phyloP scores from a whole-genome alignment of 1,140 invertebrate genomes.

The Cherax quadricarinatus region DNA sequence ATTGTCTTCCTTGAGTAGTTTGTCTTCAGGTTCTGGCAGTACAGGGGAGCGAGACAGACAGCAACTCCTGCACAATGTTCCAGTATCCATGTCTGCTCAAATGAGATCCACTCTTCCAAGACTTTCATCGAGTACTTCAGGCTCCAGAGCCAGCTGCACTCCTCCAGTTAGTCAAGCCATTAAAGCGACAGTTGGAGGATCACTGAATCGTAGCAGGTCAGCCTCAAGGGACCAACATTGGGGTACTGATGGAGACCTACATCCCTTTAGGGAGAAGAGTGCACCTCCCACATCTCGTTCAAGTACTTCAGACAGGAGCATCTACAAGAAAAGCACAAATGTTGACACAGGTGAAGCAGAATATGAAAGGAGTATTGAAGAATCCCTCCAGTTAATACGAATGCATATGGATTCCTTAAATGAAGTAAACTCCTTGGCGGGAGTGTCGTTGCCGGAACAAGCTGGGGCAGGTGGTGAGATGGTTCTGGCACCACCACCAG shows the following conservation, averaged over 20 bases:
- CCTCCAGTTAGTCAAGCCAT: slow-evolving; percentile 60
- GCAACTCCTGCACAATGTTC: slow-evolving; percentile 34
- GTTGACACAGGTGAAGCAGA: slow-evolving; percentile 65
- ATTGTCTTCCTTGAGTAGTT: slow-evolving; percentile 64
- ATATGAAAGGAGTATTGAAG: slow-evolving; percentile 77
- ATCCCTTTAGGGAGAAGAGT: slow-evolving; percentile 52
- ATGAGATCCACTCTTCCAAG: slow-evolving; percentile 61
- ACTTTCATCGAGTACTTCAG: slow-evolving; percentile 36
- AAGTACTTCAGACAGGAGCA: slow-evolving; percentile 21
- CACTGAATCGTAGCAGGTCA: slow-evolving; percentile 62
- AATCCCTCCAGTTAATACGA: slow-evolving; percentile 77
- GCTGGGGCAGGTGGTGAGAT: slow-evolving; percentile 28
- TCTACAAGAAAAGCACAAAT: slow-evolving; percentile 52
- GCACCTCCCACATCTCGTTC: slow-evolving; percentile 33
- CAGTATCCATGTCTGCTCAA: slow-evolving; percentile 34
- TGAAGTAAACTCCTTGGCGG: slow-evolving; percentile 74
- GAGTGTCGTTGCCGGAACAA: slow-evolving; percentile 50
- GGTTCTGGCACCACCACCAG: slow-evolving; percentile 87
- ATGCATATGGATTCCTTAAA: slow-evolving; percentile 76
- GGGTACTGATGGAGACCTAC: slow-evolving; percentile 45
- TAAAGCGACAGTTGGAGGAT: slow-evolving; percentile 51
- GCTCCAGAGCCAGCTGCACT: slow-evolving; percentile 39
- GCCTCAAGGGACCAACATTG: slow-evolving; percentile 64
- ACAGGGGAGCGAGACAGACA: slow-evolving; percentile 52
- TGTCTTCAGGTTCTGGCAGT: slow-evolving; percentile 69